phyloP scores from a whole-genome alignment of 2,113 vertebrate genomes.

The Brachirus orientalis region DNA sequence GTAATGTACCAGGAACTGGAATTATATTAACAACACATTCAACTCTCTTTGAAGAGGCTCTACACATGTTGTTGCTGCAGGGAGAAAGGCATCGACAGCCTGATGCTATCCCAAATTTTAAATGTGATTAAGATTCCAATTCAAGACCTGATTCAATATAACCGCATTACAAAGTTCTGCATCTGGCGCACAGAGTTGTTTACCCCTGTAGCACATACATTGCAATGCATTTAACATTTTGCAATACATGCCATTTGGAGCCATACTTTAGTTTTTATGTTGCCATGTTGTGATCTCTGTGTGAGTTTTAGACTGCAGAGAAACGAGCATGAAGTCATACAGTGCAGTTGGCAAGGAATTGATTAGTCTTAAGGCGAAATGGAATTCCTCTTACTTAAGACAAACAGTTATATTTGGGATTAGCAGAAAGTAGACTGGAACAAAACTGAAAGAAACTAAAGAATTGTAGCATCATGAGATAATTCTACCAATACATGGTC shows the following conservation, averaged over 20 bases:
- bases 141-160: constrained; percentile 42
- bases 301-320: constrained; percentile 17
- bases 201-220: constrained; percentile 23
- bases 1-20: constrained; percentile 10
- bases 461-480: background rate
- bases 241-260: background rate
- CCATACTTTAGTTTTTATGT: background rate
- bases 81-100: constrained; percentile 17
- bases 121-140: constrained; percentile 60
- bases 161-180: constrained; percentile 53
- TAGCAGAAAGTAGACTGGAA: background rate
- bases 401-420: background rate
- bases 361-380: background rate
- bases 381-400: constrained; percentile 19
- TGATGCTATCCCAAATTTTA: too few relatives aligned
- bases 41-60: constrained; percentile 46
- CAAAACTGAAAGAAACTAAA: background rate
- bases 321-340: background rate
- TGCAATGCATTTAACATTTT: background rate
- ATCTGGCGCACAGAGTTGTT: constrained; percentile 46
- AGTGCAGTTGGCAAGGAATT: background rate
- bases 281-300: constrained; percentile 17
- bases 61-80: constrained; percentile 34
- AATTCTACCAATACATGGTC: background rate
- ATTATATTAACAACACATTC: constrained; percentile 23